Percentiles rank a stretch among this genome's conserved stretches.
Evolutionary conservation across 2,113 vertebrate species (phyloP).

Genomic region (Ranitomeya imitator): DNA sequence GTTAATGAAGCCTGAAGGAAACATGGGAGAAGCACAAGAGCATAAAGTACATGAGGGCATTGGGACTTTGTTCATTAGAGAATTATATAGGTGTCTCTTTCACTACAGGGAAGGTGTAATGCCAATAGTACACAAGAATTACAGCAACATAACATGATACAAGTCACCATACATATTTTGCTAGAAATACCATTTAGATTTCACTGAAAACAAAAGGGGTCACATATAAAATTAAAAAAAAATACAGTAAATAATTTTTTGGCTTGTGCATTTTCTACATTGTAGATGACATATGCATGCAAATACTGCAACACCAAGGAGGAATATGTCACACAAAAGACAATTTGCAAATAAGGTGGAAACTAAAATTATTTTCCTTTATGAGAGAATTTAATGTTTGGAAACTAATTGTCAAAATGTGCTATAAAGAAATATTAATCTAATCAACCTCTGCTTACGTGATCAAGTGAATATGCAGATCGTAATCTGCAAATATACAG

Average conservation of each 20-base stretch:
- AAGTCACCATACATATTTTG: background rate
- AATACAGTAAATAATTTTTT: background rate
- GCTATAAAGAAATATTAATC: too few relatives aligned
- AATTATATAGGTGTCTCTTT: constrained; percentile 7
- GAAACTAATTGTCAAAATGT: too few relatives aligned
- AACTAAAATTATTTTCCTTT: too few relatives aligned
- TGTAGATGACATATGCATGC: too few relatives aligned
- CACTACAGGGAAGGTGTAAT: background rate
- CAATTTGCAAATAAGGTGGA: too few relatives aligned
- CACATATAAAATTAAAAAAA: background rate
- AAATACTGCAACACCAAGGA: too few relatives aligned
- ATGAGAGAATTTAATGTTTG: too few relatives aligned
- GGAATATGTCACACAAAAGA: too few relatives aligned
- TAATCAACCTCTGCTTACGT: too few relatives aligned
- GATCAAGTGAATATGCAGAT: too few relatives aligned
- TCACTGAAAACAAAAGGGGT: background rate
- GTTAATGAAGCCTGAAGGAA: constrained; percentile 47
- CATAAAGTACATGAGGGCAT: background rate
- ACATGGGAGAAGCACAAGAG: constrained; percentile 7
- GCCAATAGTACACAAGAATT: background rate
- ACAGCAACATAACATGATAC: background rate
- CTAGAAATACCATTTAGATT: background rate
- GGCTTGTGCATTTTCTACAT: too few relatives aligned
- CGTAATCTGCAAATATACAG: too few relatives aligned
- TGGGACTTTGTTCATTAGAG: background rate